Base-by-base conservation (phyloP, 2,797 vertebrate species). In the Dicrostonyx torquatus region DNA sequence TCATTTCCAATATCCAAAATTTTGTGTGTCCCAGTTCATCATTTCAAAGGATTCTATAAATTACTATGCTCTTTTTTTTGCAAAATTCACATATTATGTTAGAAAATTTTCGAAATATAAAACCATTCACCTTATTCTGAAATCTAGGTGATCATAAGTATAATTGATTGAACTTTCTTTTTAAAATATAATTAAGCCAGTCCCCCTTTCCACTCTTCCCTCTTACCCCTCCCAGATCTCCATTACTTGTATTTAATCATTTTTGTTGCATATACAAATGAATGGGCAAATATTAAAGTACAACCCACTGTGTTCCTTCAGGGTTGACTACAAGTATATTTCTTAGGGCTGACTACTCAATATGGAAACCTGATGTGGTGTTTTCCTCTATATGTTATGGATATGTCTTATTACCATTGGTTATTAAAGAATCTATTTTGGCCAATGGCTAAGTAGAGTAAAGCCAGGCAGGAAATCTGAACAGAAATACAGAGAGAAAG, bases 1-100 rank as follows among this genome's bases (percentile, higher is more conserved):
- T 43, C 20, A 90, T 96, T 95, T 82, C 91, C 89, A 89, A 75
- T 92, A 88, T 79, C 80, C 93, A 53, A 82, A n/a, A 17, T 29
- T 88, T 53, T 87, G 84, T 84, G 58, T 93, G 53, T 90, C 72
- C 62, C 64, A 22, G 89, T 60, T 73, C 75, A 92, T 95, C 95
- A 55, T 96, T 92, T 43, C 77, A 73, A 50, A 72, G 31, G 24
- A 55, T 82, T 40, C 55, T 90, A 40, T 24, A 45, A 64, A 93
- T 88, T 87, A 90, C 7, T 50, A 9, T 2, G 1, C 20, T 58
- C 20, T 58, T 58, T 6, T 11, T 94, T 89, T 72, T 66, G 60
- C n/a, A 68, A 87, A 91, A 90, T 90, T 64, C 26, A 62, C 17
- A 55, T 55, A 26, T 37, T 2, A 55, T 66, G 18, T 77, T 64